phyloP scores from a whole-genome alignment of 1,140 invertebrate genomes.

The Hycleus phaleratus region DNA sequence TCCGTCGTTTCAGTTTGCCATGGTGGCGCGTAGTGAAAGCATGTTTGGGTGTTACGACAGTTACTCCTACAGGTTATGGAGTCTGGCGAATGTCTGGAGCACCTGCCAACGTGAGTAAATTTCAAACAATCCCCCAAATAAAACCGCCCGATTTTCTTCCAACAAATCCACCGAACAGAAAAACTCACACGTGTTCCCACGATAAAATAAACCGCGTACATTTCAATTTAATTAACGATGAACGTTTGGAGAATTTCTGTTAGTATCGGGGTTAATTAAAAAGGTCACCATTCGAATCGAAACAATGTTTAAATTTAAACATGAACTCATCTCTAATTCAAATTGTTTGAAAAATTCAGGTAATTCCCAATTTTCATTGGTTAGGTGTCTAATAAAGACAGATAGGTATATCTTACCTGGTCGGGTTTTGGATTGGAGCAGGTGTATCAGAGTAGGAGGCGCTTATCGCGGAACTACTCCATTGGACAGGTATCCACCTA shows the following conservation, averaged over 20 bases:
- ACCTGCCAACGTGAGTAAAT: conserved; percentile 57
- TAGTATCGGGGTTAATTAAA: too few relatives aligned
- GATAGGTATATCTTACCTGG: neutral
- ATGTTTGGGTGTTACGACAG: conserved; percentile 61
- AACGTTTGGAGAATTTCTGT: too few relatives aligned
- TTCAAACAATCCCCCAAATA: too few relatives aligned
- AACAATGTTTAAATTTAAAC: too few relatives aligned
- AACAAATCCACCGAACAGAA: too few relatives aligned
- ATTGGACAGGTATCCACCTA: conserved; percentile 18
- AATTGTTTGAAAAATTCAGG: too few relatives aligned
- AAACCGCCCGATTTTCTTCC: too few relatives aligned
- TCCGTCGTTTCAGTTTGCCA: conserved; percentile 43
- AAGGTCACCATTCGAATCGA: too few relatives aligned
- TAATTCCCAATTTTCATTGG: neutral
- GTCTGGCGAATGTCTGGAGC: conserved; percentile 62
- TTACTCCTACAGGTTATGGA: conserved; percentile 62
- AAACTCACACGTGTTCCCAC: too few relatives aligned
- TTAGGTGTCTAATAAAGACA: neutral
- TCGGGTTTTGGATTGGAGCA: conserved; percentile 8
- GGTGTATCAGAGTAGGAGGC: conserved; percentile 17
- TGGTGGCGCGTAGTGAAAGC: conserved; percentile 57
- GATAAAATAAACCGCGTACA: too few relatives aligned
- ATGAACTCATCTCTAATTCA: too few relatives aligned
- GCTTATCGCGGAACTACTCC: conserved; percentile 9
- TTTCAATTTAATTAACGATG: too few relatives aligned